phyloP scores from a whole-genome alignment of 2,888 invertebrate species.

The Scaptomyza cyrtandrae region DNA sequence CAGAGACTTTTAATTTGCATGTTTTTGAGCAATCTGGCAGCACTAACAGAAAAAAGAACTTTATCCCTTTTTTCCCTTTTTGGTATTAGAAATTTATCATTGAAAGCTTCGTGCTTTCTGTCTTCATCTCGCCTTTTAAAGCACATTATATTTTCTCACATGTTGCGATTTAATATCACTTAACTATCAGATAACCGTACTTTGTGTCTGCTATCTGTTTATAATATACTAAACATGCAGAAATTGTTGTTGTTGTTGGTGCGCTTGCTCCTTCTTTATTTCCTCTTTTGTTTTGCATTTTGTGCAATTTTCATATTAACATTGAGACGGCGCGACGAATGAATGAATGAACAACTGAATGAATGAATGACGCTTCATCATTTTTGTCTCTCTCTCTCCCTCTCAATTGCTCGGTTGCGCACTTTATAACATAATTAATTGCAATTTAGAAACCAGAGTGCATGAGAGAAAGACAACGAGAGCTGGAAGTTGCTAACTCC shows the following conservation, averaged over 20 bases:
- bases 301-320: conserved; percentile 79
- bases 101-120: conserved; percentile 1
- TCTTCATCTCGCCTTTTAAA: neutral
- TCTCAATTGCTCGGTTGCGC: conserved; percentile 26
- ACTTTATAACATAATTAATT: conserved; percentile 71
- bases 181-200: conserved; percentile 63
- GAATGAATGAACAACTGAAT: conserved; percentile 34
- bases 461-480: conserved; percentile 17
- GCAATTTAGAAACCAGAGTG: conserved; percentile 68
- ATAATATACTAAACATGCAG: conserved; percentile 35
- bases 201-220: conserved; percentile 32
- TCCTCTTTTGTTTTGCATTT: conserved; percentile 41
- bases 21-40: conserved; percentile 13
- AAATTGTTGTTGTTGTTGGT: conserved; percentile 40
- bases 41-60: neutral
- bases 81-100: conserved; percentile 20
- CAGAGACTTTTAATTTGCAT: conserved; percentile 4
- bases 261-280: neutral
- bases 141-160: conserved; percentile 28
- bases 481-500: conserved; percentile 36
- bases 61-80: neutral
- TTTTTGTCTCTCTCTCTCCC: conserved; percentile 19
- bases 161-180: conserved; percentile 61
- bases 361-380: conserved; percentile 47
- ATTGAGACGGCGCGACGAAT: conserved; percentile 56